Evolutionary conservation across 2,797 vertebrate genomes (phyloP).

Genomic region (Thamnophis elegans): DNA sequence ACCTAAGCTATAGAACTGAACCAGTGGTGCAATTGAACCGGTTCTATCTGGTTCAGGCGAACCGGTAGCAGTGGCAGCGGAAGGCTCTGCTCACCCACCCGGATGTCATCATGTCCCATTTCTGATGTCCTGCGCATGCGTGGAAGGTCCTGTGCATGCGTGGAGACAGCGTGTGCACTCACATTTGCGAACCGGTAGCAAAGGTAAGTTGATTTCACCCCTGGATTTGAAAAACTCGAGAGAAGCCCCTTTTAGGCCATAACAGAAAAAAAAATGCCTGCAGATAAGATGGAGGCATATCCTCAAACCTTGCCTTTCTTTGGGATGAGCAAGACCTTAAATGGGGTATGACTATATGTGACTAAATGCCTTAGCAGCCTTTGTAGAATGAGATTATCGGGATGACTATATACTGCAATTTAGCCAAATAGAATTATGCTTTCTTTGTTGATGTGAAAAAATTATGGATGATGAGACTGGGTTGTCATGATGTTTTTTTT

Average conservation of each 20-base stretch:
- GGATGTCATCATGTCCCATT: too few relatives aligned
- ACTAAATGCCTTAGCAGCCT: background rate
- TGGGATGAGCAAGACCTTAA: background rate
- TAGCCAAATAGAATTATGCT: background rate
- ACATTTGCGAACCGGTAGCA: too few relatives aligned
- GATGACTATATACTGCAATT: background rate
- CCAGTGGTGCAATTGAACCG: too few relatives aligned
- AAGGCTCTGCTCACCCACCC: too few relatives aligned
- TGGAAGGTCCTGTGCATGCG: too few relatives aligned
- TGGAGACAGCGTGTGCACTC: too few relatives aligned
- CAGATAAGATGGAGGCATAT: background rate
- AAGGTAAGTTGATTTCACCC: too few relatives aligned
- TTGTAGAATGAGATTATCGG: background rate
- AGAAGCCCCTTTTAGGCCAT: background rate
- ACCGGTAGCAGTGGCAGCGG: too few relatives aligned
- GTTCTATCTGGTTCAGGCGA: too few relatives aligned
- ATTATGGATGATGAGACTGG: background rate
- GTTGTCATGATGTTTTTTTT: too few relatives aligned
- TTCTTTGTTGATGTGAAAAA: background rate
- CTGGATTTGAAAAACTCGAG: background rate
- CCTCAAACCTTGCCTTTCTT: background rate
- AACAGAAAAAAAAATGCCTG: background rate
- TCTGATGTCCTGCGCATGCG: too few relatives aligned
- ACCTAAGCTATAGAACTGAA: background rate
- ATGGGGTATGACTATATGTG: background rate